Evolutionary conservation across 1,140 invertebrate genomes (phyloP).

Genomic region (Euwallacea fornicatus): DNA sequence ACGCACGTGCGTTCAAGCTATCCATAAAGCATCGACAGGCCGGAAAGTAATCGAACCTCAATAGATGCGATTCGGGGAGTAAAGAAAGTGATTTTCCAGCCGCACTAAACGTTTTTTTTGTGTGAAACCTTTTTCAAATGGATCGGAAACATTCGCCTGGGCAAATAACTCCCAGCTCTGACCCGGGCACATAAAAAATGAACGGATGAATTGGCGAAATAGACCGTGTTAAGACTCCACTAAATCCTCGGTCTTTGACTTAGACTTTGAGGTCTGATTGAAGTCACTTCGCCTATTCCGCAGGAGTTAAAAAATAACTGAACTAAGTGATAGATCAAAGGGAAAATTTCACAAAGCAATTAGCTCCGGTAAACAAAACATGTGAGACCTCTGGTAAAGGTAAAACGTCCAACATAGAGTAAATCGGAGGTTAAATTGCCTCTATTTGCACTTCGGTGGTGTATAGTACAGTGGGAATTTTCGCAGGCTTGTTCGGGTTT

Average conservation of each 20-base stretch:
- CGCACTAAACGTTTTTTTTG: slow-evolving; percentile 18
- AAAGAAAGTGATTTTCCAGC: slow-evolving; percentile 22
- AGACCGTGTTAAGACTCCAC: slow-evolving; percentile 15
- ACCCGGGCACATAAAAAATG: slow-evolving; percentile 22
- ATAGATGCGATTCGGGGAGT: slow-evolving; percentile 15
- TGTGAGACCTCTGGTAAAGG: not conserved
- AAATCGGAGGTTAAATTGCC: slow-evolving; percentile 1
- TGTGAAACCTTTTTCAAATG: slow-evolving; percentile 27
- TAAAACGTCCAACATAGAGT: not conserved
- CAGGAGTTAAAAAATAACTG: too few relatives aligned
- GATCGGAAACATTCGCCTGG: slow-evolving; percentile 27
- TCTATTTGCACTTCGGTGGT: slow-evolving; percentile 1
- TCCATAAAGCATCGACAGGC: too few relatives aligned
- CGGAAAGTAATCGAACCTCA: not conserved
- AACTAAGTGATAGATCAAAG: too few relatives aligned
- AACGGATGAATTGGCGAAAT: slow-evolving; percentile 14
- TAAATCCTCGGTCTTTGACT: not conserved
- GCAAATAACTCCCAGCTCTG: slow-evolving; percentile 20
- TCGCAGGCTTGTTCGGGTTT: not conserved
- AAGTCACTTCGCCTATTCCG: too few relatives aligned
- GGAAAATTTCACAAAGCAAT: too few relatives aligned
- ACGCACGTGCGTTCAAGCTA: too few relatives aligned
- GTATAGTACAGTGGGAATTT: slow-evolving; percentile 1
- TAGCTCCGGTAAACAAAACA: too few relatives aligned
- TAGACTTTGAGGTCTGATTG: too few relatives aligned